Conservation (phyloP, 2,888 invertebrate genomes). For the Nudaria mundana region DNA sequence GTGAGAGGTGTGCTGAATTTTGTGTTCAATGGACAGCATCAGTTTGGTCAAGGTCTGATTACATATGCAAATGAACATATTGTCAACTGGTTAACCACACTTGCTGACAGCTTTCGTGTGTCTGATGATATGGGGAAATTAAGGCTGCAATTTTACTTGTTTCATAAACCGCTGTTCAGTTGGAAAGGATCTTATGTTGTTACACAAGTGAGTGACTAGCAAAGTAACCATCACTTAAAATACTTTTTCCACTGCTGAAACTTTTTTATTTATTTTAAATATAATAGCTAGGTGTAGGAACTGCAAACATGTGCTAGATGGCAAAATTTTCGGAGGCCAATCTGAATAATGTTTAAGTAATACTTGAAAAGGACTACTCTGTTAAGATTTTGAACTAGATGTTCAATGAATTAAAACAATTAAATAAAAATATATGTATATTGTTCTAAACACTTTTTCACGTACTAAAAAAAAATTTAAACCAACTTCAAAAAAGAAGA, state of each 20-base stretch:
- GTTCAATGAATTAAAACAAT: no score
- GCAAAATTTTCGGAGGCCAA: no score
- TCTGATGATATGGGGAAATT: slow-evolving; percentile 99
- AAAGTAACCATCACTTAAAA: no score
- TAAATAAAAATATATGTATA: no score
- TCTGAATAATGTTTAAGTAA: no score
- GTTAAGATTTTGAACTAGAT: no score
- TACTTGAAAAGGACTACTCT: no score
- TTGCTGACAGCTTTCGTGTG: slow-evolving; percentile 97
- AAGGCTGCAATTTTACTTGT: slow-evolving; percentile 93
- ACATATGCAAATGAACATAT: slow-evolving; percentile 98
- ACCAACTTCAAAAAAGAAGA: no score
- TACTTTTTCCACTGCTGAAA: no score
- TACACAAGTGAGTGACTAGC: slow-evolving; percentile 90
- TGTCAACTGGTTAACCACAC: slow-evolving; percentile 97
- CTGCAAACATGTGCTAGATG: no score
- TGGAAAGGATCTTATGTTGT: slow-evolving; percentile 99
- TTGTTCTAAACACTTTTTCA: no score
- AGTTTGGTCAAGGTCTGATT: slow-evolving; percentile 97
- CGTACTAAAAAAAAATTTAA: no score
- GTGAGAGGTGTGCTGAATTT: slow-evolving; percentile 96
- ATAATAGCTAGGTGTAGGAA: not conserved
- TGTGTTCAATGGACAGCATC: slow-evolving; percentile 95
- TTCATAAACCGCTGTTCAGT: slow-evolving; percentile 97
- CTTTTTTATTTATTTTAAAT: not conserved